Percentiles rank a stretch among this genome's conserved stretches.
phyloP scores from a whole-genome alignment of 2,797 vertebrate genomes.

The Manis pentadactyla region DNA sequence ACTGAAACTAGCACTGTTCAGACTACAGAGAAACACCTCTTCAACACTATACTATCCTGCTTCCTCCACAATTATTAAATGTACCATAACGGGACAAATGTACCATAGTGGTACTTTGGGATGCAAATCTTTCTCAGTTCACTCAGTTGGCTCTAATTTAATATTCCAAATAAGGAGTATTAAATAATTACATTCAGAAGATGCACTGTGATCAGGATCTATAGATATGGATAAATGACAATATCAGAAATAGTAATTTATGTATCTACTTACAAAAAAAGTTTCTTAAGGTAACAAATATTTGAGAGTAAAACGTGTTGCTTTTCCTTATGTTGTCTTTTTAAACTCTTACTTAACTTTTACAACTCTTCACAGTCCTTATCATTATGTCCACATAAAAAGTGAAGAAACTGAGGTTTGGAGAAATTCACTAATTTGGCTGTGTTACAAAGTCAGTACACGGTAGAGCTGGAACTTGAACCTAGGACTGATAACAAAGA shows the following conservation, averaged over 20 bases:
- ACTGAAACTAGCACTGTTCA: background rate
- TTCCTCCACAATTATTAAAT: background rate
- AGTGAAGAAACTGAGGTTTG: constrained; percentile 12
- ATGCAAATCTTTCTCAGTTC: constrained; percentile 28
- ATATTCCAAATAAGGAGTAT: constrained; percentile 36
- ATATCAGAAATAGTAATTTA: constrained; percentile 5
- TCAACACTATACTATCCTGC: background rate
- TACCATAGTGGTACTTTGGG: background rate
- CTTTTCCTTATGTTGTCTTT: constrained; percentile 21
- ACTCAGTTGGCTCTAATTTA: constrained; percentile 38
- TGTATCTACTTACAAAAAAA: constrained; percentile 19
- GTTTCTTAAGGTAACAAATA: constrained; percentile 41
- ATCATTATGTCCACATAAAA: background rate
- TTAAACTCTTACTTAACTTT: constrained; percentile 44
- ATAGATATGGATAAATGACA: background rate
- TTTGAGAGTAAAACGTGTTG: background rate
- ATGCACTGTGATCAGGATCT: background rate
- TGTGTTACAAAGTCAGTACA: constrained; percentile 53
- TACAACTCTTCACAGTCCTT: background rate
- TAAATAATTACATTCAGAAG: constrained; percentile 38
- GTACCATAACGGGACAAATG: background rate
- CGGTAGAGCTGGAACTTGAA: constrained; percentile 3
- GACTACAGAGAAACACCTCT: background rate
- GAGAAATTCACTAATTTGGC: constrained; percentile 42
- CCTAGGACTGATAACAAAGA: constrained; percentile 19